phyloP scores from a whole-genome alignment of 1,140 invertebrate species.

The Matsumurasca onukii region DNA sequence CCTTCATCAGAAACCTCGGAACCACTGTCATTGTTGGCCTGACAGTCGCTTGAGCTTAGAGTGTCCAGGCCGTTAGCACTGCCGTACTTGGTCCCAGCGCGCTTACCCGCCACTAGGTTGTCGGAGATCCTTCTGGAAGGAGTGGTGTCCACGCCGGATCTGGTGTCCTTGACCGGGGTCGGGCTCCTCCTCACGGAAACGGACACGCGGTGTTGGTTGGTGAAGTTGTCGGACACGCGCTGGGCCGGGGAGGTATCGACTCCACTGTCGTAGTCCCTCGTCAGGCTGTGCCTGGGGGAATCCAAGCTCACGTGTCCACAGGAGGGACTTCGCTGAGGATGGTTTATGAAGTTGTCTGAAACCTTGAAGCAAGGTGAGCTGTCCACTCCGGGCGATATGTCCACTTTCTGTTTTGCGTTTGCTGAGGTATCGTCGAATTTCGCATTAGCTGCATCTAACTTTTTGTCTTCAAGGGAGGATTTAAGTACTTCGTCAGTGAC shows the following conservation, averaged over 20 bases:
- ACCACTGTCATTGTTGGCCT: slow-evolving; percentile 75
- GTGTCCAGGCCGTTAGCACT: slow-evolving; percentile 33
- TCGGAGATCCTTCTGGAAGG: slow-evolving; percentile 30
- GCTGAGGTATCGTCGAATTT: not conserved
- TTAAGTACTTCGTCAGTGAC: slow-evolving; percentile 9
- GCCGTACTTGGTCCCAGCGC: slow-evolving; percentile 22
- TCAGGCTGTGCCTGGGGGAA: not conserved
- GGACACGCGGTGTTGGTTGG: slow-evolving; percentile 5
- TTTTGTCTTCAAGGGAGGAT: slow-evolving; percentile 10
- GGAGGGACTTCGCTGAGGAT: slow-evolving; percentile 20
- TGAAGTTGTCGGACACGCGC: slow-evolving; percentile 38
- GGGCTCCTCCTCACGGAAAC: slow-evolving; percentile 20
- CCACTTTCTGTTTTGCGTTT: not conserved
- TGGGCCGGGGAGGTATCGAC: slow-evolving; percentile 39
- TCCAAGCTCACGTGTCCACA: not conserved
- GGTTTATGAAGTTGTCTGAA: slow-evolving; percentile 38
- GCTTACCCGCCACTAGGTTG: slow-evolving; percentile 19
- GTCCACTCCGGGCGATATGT: slow-evolving; percentile 30
- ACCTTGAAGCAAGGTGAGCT: slow-evolving; percentile 33
- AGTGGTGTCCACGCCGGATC: slow-evolving; percentile 28
- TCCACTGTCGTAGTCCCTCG: slow-evolving; percentile 32
- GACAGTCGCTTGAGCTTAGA: slow-evolving; percentile 44
- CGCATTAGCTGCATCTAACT: not conserved
- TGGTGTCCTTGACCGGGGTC: not conserved
- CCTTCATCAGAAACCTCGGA: slow-evolving; percentile 87